Evolutionary conservation across 2,888 invertebrate species (phyloP).

Genomic region (Sesamia inferens): DNA sequence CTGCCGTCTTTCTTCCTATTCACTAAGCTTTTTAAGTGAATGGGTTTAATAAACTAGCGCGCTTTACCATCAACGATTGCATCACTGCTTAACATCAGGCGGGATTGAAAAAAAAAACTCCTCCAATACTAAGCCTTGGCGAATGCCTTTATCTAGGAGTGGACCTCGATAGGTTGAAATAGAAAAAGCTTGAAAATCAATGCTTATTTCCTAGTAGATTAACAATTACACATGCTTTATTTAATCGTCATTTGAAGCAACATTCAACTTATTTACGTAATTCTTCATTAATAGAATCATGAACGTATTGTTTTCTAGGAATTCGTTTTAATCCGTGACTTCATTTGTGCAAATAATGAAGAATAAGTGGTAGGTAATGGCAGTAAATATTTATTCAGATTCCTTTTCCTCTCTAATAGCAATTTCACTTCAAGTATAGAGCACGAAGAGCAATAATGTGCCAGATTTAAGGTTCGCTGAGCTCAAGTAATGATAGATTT

Average conservation of each 20-base stretch:
- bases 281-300: background rate
- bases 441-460: slow-evolving; percentile 37
- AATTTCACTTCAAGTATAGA: slow-evolving; percentile 13
- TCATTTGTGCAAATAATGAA: slow-evolving; percentile 37
- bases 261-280: background rate
- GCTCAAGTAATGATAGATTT: slow-evolving; percentile 41
- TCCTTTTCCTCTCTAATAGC: slow-evolving; percentile 14
- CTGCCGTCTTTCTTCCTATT: too few species aligned
- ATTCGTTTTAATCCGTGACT: slow-evolving; percentile 19
- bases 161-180: too few species aligned
- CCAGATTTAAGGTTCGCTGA: slow-evolving; percentile 38
- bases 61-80: too few species aligned
- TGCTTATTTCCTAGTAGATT: background rate
- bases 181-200: background rate
- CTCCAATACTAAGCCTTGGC: too few species aligned
- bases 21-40: too few species aligned
- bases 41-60: too few species aligned
- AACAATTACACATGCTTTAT: background rate
- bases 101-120: too few species aligned
- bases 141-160: too few species aligned
- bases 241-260: background rate
- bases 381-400: slow-evolving; percentile 38
- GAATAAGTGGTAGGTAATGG: slow-evolving; percentile 16
- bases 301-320: background rate
- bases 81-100: too few species aligned